These are phyloP conservation scores for Drosophila sproati DNA, from an alignment of 1,140 invertebrate genomes.

Conservation along the genomic window DNA sequence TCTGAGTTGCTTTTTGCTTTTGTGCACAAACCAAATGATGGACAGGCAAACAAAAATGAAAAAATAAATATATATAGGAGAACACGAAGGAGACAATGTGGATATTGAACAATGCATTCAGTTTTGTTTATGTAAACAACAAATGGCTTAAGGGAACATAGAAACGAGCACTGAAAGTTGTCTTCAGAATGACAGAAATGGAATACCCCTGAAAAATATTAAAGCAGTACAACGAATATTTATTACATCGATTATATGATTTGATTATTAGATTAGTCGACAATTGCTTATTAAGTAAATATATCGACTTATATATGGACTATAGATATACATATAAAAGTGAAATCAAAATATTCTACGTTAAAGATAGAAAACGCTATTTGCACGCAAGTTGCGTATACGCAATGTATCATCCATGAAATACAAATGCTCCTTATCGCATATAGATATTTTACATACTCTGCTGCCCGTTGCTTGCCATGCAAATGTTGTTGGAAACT, in stretches of 20 bases:
- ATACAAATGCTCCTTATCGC: background rate
- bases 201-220: background rate
- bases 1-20: slow-evolving; percentile 24
- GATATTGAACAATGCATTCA: slow-evolving; percentile 15
- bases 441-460: background rate
- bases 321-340: background rate
- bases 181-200: background rate
- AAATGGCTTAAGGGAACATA: background rate
- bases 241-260: background rate
- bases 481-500: slow-evolving; percentile 20
- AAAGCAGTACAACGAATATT: too few relatives aligned
- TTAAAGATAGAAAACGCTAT: background rate
- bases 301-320: background rate
- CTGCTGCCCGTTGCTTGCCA: background rate
- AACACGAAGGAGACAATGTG: slow-evolving; percentile 5
- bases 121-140: slow-evolving; percentile 7
- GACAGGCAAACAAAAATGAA: background rate
- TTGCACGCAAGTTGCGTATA: slow-evolving; percentile 45
- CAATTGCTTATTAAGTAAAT: too few relatives aligned
- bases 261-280: too few relatives aligned
- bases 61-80: background rate
- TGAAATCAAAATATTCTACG: background rate
- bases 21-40: slow-evolving; percentile 11
- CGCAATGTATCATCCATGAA: slow-evolving; percentile 31
- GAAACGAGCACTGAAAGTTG: background rate